Percentiles rank a stretch among this genome's conserved stretches.
Evolutionary conservation across 2,888 invertebrate species (phyloP).

Genomic region (Phaonia tiefii): DNA sequence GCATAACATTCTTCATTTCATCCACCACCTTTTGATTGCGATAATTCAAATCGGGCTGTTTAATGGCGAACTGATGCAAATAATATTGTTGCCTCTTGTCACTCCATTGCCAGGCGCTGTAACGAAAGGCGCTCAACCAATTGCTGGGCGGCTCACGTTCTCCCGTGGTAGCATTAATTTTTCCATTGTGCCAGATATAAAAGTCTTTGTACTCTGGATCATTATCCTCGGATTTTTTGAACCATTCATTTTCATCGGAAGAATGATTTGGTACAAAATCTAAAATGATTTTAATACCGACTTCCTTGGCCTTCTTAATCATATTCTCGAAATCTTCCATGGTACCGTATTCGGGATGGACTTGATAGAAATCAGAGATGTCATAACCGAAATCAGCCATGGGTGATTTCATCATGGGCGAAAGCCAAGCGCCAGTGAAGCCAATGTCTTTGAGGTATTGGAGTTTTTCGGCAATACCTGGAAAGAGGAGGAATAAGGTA

Average conservation of each 20-base stretch:
- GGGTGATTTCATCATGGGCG: slow-evolving; percentile 88
- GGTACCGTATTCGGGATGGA: slow-evolving; percentile 87
- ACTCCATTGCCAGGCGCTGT: slow-evolving; percentile 85
- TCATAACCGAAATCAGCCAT: slow-evolving; percentile 91
- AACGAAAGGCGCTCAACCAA: slow-evolving; percentile 82
- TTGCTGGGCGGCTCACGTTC: slow-evolving; percentile 81
- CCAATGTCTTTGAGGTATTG: slow-evolving; percentile 86
- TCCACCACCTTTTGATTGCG: slow-evolving; percentile 81
- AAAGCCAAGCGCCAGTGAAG: slow-evolving; percentile 86
- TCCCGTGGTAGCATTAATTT: slow-evolving; percentile 76
- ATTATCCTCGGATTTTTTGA: slow-evolving; percentile 84
- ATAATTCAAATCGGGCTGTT: slow-evolving; percentile 86
- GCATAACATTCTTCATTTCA: slow-evolving; percentile 84
- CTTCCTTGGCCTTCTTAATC: slow-evolving; percentile 82
- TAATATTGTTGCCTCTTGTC: slow-evolving; percentile 83
- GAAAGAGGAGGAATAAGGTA: no score
- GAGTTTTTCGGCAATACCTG: slow-evolving; percentile 84
- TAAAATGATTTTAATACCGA: slow-evolving; percentile 80
- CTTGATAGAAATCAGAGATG: slow-evolving; percentile 85
- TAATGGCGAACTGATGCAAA: slow-evolving; percentile 84
- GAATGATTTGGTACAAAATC: slow-evolving; percentile 83
- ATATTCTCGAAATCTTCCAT: slow-evolving; percentile 86
- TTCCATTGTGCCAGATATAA: slow-evolving; percentile 86
- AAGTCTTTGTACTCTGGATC: slow-evolving; percentile 86
- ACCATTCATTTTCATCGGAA: slow-evolving; percentile 92